Base-by-base conservation (phyloP, 2,797 vertebrate species). In the Sebastes matsubarae region DNA sequence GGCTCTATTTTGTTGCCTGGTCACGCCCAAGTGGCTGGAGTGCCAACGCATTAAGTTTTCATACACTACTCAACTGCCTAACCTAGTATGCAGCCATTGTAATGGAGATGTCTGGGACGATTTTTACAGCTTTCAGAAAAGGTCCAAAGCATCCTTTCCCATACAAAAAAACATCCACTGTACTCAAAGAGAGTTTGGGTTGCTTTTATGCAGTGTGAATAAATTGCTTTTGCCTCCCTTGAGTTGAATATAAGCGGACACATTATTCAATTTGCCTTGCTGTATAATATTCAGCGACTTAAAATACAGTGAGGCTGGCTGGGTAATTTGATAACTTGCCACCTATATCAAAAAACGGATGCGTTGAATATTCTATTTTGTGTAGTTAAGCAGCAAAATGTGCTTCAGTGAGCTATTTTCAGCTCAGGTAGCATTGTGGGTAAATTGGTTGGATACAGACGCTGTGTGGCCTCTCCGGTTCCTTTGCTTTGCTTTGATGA, bases 391-490 rank as follows among this genome's bases (percentile, higher is more conserved):
- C 91, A 90, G 89, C 83, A 89, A 90, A 94, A 90, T 90, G 66
- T 90, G 89, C 91, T 85, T 88, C 72, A 67, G 70, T 36, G 79
- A 64, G 92, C 86, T 92, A 70, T 94, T 95, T 94, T 89, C 83
- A 90, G 89, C 88, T 78, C 85, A 80, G 71, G 66, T 82, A 82
- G 81, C 82, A 83, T 92, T 92, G 90, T 86, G 87, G 87, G 80
- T 90, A 93, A 95, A 95, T 94, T 89, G 90, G 88, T 94, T 94
- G 80, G 91, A 92, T 88, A 82, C 84, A 90, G 91, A 79, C 25
- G 78, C 77, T 87, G 90, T 90, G 85, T 87, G 90, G 89, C 70
- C 87, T 80, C 87, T 79, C 69, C 12, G 60, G 52, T 83, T 83
- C 71, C 65, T 71, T 50, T 79, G 75, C 86, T 87, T 85, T 91